Conservation (phyloP, 1,140 invertebrate genomes). For the Cydia amplana region DNA sequence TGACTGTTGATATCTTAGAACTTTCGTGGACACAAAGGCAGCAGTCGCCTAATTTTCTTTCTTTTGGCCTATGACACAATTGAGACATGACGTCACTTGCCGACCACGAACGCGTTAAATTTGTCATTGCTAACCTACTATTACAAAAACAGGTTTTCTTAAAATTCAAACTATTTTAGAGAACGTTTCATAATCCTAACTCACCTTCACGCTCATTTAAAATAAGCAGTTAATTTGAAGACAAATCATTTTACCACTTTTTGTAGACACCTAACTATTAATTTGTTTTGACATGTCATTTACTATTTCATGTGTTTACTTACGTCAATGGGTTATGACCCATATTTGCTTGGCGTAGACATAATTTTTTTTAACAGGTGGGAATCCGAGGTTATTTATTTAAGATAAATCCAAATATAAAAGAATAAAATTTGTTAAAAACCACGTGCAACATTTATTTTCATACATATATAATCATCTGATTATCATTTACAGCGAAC, state of each 20-base stretch:
- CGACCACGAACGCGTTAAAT: too few relatives aligned
- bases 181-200: background rate
- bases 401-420: background rate
- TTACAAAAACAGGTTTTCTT: too few relatives aligned
- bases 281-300: background rate
- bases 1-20: too few relatives aligned
- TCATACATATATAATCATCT: too few relatives aligned
- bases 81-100: too few relatives aligned
- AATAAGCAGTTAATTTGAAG: conserved; percentile 30
- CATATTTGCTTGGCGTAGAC: background rate
- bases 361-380: background rate
- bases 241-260: conserved; percentile 8
- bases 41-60: too few relatives aligned
- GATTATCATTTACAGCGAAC: background rate
- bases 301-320: background rate
- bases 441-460: too few relatives aligned
- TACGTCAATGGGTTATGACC: background rate
- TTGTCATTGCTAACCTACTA: too few relatives aligned
- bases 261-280: conserved; percentile 8
- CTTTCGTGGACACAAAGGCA: too few relatives aligned
- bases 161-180: background rate
- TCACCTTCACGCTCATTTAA: background rate
- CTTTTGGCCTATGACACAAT: too few relatives aligned
- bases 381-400: background rate
- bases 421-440: background rate